A percentile compares a stretch with the other conserved stretches of the same genome.
These are phyloP conservation scores for Spheniscus mendiculus DNA, from an alignment of 2,113 vertebrate genomes.

Conservation along the genomic window DNA sequence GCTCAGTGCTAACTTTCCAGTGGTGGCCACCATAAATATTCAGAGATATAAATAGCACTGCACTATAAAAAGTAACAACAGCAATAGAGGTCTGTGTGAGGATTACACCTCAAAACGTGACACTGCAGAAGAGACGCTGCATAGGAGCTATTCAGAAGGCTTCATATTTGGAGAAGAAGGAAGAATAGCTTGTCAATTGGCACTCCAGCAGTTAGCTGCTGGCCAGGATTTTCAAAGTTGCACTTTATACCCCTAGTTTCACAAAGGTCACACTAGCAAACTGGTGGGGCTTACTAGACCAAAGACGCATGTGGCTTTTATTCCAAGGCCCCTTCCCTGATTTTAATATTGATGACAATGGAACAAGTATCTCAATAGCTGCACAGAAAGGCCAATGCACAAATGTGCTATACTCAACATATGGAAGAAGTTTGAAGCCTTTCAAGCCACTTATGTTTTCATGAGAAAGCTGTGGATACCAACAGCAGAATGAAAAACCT, in stretches of 20 bases:
- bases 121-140: neutral
- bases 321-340: neutral
- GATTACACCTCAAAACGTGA: neutral
- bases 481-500: neutral
- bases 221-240: neutral
- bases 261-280: constrained; percentile 18
- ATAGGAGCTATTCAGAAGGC: neutral
- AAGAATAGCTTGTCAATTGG: neutral
- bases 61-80: neutral
- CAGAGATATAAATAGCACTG: neutral
- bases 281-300: neutral
- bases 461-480: neutral
- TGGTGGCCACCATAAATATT: neutral
- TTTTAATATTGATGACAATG: neutral
- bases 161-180: neutral
- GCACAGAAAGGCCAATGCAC: neutral
- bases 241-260: neutral
- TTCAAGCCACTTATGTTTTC: neutral
- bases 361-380: neutral
- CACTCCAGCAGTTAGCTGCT: neutral
- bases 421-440: neutral
- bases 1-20: neutral
- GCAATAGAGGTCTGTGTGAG: neutral
- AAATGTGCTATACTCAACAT: neutral
- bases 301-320: neutral